phyloP scores from a whole-genome alignment of 2,888 invertebrate genomes.

The Lasioglossum pauxillum region DNA sequence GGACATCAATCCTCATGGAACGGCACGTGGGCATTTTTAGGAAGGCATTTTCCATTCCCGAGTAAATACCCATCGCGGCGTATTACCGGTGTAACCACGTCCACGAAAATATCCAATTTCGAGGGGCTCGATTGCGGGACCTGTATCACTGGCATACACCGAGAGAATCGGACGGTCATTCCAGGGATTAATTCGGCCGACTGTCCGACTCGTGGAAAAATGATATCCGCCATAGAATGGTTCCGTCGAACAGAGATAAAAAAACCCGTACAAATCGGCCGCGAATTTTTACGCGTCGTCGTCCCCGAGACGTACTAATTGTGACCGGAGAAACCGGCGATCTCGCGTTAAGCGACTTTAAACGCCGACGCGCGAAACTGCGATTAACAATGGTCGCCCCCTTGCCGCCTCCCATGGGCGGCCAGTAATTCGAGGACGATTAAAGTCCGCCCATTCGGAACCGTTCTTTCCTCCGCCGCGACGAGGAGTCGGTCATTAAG shows the following conservation, averaged over 20 bases:
- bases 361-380: background rate
- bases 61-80: constrained; percentile 4
- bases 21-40: background rate
- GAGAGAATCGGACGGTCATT: background rate
- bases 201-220: background rate
- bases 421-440: background rate
- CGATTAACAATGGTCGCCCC: background rate
- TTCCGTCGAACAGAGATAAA: background rate
- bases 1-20: background rate
- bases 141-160: background rate
- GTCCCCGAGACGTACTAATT: background rate
- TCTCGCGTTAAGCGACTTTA: background rate
- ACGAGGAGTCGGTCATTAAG: constrained; percentile 1
- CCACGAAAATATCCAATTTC: constrained; percentile 19
- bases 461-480: background rate
- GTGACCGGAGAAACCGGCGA: background rate
- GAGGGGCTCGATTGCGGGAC: background rate
- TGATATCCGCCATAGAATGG: background rate
- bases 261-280: background rate
- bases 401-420: background rate
- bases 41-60: background rate
- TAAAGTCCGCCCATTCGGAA: background rate
- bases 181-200: background rate
- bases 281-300: background rate
- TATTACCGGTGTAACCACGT: constrained; percentile 3